These are phyloP conservation scores for chimpanzee (Pan troglodytes) DNA, from an alignment of 2,113 vertebrate species.

Conservation along the genomic window NHGRI_mPanTro3-v2.1_pri NC_072409.2:42505001-42505500, in stretches of 20 bases:
- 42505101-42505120: not conserved
- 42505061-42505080: not conserved
- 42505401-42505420: not conserved
- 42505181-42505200: not conserved
- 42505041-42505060: not conserved
- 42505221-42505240: not conserved
- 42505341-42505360: not conserved
- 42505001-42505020: not conserved
- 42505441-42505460: not conserved
- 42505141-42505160: not conserved
- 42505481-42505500: not conserved
- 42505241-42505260: not conserved
- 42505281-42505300: not conserved
- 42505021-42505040: not conserved
- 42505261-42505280: not conserved
- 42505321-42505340: not conserved
- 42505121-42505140: not conserved
- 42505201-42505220: not conserved
- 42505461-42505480: not conserved
- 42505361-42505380: not conserved
- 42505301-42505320: not conserved
- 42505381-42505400: not conserved
- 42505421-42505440: not conserved
- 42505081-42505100: not conserved
- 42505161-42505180: not conserved